These are phyloP conservation scores for Sylvilagus bachmani DNA, from an alignment of 2,113 vertebrate genomes.

Conservation along the genomic window DNA sequence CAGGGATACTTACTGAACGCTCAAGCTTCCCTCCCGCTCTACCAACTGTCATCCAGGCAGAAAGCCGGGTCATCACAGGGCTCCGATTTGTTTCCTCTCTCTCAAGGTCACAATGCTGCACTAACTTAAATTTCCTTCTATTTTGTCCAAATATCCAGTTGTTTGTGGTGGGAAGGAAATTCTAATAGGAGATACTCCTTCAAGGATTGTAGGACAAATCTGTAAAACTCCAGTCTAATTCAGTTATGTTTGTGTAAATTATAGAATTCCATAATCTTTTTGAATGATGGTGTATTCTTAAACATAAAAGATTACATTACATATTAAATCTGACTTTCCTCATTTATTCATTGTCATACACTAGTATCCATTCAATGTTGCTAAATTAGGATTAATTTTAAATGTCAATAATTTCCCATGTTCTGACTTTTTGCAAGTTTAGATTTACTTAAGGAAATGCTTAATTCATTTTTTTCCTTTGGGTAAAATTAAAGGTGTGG, in stretches of 20 bases:
- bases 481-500: background rate
- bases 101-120: background rate
- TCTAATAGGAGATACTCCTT: background rate
- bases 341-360: background rate
- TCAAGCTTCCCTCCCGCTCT: background rate
- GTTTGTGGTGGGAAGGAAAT: background rate
- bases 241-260: background rate
- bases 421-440: background rate
- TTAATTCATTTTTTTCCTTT: background rate
- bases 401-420: background rate
- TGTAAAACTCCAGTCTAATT: background rate
- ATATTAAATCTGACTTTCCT: background rate
- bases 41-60: background rate
- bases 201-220: background rate
- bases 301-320: background rate
- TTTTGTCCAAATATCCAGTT: background rate
- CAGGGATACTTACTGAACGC: no score
- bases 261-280: background rate
- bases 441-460: background rate
- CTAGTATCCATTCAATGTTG: background rate
- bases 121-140: background rate
- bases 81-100: background rate
- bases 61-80: accelerated
- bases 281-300: background rate
- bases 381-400: background rate